Evolutionary conservation across 2,113 vertebrate species (phyloP).

Genomic region (Myxocyprinus asiaticus): DNA sequence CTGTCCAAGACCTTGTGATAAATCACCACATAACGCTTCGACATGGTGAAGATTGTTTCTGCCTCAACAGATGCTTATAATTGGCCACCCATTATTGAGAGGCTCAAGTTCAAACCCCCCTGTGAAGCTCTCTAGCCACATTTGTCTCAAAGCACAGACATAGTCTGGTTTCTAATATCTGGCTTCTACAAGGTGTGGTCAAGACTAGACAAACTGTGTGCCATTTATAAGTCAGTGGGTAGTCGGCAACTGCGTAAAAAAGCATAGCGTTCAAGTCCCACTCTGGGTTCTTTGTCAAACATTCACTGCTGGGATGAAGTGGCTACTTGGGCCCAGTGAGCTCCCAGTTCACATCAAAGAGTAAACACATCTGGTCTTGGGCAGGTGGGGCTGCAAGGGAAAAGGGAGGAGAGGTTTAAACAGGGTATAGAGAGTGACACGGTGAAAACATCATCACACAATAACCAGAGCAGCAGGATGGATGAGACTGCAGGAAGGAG

Average conservation of each 20-base stretch:
- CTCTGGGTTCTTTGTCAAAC: slow-evolving; percentile 49
- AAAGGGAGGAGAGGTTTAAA: slow-evolving; percentile 72
- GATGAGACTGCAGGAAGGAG: slow-evolving; percentile 22
- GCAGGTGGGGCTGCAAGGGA: slow-evolving; percentile 80
- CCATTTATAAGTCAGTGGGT: slow-evolving; percentile 44
- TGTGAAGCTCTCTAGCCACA: slow-evolving; percentile 38
- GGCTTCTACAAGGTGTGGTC: slow-evolving; percentile 35
- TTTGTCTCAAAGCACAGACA: slow-evolving; percentile 29
- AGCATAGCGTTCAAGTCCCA: background rate
- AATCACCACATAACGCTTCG: slow-evolving; percentile 21
- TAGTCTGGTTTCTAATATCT: slow-evolving; percentile 8
- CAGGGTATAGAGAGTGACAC: slow-evolving; percentile 29
- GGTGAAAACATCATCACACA: background rate
- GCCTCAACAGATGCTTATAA: slow-evolving; percentile 32
- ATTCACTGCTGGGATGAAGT: slow-evolving; percentile 62
- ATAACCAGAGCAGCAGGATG: slow-evolving; percentile 24
- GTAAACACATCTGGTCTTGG: slow-evolving; percentile 87
- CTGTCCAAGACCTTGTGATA: slow-evolving; percentile 20
- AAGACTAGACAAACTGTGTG: background rate
- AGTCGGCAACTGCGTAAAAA: slow-evolving; percentile 9
- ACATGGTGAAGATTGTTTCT: slow-evolving; percentile 7
- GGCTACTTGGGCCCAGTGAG: slow-evolving; percentile 62
- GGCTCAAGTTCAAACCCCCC: slow-evolving; percentile 29
- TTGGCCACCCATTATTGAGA: slow-evolving; percentile 42
- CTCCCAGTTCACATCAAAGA: slow-evolving; percentile 87